A percentile compares a stretch with the other conserved stretches of the same genome.
phyloP scores from a whole-genome alignment of 2,113 vertebrate genomes.

The Lagopus leucura region DNA sequence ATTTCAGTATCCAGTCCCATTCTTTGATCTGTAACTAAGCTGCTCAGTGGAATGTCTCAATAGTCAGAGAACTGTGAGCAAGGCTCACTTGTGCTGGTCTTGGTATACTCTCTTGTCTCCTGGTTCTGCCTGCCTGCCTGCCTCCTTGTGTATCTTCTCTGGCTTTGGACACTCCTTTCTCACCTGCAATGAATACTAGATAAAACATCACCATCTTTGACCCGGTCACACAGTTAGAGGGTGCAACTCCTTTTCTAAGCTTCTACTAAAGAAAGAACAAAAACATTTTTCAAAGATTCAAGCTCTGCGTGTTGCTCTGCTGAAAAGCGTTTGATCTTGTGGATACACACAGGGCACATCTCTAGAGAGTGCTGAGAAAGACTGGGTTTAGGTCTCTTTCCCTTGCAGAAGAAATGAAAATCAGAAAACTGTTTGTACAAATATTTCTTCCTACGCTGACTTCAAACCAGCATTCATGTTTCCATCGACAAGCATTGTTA shows the following conservation, averaged over 20 bases:
- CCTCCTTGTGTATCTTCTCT: neutral
- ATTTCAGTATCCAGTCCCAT: neutral
- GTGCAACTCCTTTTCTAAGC: neutral
- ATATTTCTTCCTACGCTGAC: neutral
- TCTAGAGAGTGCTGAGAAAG: neutral
- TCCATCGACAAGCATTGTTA: neutral
- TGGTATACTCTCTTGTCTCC: neutral
- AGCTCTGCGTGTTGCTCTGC: neutral
- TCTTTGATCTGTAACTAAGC: neutral
- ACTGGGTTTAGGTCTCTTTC: neutral
- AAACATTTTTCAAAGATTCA: neutral
- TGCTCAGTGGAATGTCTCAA: neutral
- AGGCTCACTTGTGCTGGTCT: neutral
- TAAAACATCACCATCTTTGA: neutral
- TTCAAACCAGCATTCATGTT: neutral
- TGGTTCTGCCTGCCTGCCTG: neutral
- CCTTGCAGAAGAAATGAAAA: neutral
- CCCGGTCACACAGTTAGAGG: neutral
- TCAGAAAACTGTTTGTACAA: neutral
- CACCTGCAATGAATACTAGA: neutral
- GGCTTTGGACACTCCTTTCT: neutral
- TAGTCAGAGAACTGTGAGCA: neutral
- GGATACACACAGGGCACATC: neutral
- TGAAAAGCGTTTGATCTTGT: neutral
- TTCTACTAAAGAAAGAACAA: neutral